Percentiles rank a stretch among this genome's conserved stretches.
phyloP scores from a whole-genome alignment of 53 echinoderm and acorn worm genomes.

The Holothuria leucospilota region DNA sequence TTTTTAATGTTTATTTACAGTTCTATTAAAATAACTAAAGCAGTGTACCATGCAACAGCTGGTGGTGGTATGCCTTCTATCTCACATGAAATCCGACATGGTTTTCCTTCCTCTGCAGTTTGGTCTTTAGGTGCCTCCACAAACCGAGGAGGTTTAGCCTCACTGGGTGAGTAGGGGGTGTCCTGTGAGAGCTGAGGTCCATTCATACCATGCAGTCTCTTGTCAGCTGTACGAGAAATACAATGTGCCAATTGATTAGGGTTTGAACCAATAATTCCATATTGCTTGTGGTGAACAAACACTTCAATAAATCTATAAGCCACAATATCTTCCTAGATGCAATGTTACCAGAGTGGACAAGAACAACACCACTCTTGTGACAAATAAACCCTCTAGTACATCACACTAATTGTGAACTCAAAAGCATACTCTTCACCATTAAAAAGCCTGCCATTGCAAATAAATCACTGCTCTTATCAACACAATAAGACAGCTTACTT shows the following conservation, averaged over 20 bases:
- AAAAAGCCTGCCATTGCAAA: no score
- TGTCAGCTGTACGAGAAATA: constrained; percentile 22
- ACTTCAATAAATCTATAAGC: no score
- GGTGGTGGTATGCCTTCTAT: constrained; percentile 80
- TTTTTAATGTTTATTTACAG: neutral
- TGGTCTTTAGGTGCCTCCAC: constrained; percentile 75
- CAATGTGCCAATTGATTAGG: neutral
- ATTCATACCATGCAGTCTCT: constrained; percentile 26
- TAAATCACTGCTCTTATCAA: no score
- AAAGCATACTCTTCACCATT: no score
- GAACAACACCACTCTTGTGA: no score
- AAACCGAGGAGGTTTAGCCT: constrained; percentile 82
- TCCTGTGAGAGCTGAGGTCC: constrained; percentile 65
- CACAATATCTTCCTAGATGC: no score
- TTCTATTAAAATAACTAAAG: neutral
- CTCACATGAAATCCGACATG: constrained; percentile 69
- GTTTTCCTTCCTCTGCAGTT: constrained; percentile 82
- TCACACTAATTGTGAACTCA: no score
- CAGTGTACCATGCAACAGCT: constrained; percentile 81
- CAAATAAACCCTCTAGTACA: no score
- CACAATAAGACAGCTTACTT: constrained; percentile 56
- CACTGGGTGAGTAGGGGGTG: constrained; percentile 59
- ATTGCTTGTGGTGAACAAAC: no score
- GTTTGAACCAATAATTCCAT: neutral
- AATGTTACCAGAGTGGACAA: no score